Base-by-base conservation (phyloP, 2,888 invertebrate species). In the Eumacrocentrus americanus region DNA sequence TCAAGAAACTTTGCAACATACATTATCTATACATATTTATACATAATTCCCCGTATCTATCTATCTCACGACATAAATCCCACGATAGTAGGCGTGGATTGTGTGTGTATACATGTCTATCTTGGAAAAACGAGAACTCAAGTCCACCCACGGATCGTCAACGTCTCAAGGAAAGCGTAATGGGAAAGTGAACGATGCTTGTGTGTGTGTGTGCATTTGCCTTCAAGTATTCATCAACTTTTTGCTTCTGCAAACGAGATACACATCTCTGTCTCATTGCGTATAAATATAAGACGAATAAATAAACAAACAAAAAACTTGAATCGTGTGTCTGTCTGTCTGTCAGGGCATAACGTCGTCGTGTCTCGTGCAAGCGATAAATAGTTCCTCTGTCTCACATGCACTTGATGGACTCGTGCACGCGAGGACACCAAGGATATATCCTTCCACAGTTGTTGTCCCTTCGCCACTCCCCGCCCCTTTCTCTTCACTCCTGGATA, bases 341-440 rank as follows among this genome's bases (percentile, higher is more conserved):
- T 44, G 57, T 57, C 42, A 58, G 35, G 52, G 44, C n/a, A 44
- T n/a, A n/a, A 46, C 38, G 52, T 59, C 55, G 58, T 65, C 40
- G 35, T 56, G 29, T 60, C 57, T 58, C 66, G 63, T 62, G 64
- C 60, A 61, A 62, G 63, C 63, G 65, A 67, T 58, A 56, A 47
- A 37, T 47, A 61, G 59, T 65, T 66, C 54, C 57, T 44, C 22
- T 14, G 16, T 44, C 22, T 23, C 23, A 47, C 25, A 18, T 44
- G 12, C 12, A 42, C 47, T 55, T 14, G 62, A 63, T 63, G 67
- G 61, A 64, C 60, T 59, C 40, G 62, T 51, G 62, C 70, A 69
- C 66, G 66, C 69, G 64, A 68, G 61, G 59, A 48, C 50, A 46
- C 47, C 50, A 53, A 63, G 58, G 40, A 59, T 63, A 63, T 47